Base-by-base conservation (phyloP, 2,113 vertebrate genomes). In the Campylomormyrus tamandua region DNA sequence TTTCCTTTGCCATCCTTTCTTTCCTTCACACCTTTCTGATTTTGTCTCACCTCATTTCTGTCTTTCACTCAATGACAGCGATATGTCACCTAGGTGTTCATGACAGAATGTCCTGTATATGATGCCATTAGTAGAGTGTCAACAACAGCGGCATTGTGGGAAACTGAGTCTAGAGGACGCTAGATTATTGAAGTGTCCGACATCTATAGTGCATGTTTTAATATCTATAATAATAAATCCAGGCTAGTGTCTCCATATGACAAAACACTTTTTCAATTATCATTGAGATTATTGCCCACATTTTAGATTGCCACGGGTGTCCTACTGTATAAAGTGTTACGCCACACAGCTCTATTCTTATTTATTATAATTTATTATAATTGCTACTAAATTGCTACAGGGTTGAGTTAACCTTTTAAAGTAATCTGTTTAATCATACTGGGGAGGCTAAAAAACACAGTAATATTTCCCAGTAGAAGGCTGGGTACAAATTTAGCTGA, bases 1-100 rank as follows among this genome's bases (percentile, higher is more conserved):
- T 94, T 93, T 91, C 45, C 53, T 66, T 74, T 89, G 35, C 49
- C 39, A 74, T 31, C 31, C 10, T 88, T 52, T 21, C 48, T 85
- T 74, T 90, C 39, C 87, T 3, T 91, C 88, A 35, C 74, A 88
- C 15, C 86, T 89, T 86, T 89, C 39, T n/a, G 53, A 83, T 46
- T 39, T 84, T 42, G 10, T 74, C 8, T 56, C 85, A 39, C 45
- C 88, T 13, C 52, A 10, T 52, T 88, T 62, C 21, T 62, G 52
- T 10, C 53, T 85, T 84, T n/a, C 53, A 35, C 70, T 53, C 80
- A 1, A 24, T 85, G 83, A 50, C 77, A 88, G 46, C 49, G 42
- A 56, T 27, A 83, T 3, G n/a, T 89, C 35, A 89, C 66, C 66
- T 83, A 42, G 70, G 74, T 84, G 8, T 62, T 62, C 56, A 56